Percentiles rank a stretch among this genome's conserved stretches.
These are phyloP conservation scores for Plectrocnemia conspersa DNA, from an alignment of 1,140 invertebrate genomes.

Conservation along the genomic window DNA sequence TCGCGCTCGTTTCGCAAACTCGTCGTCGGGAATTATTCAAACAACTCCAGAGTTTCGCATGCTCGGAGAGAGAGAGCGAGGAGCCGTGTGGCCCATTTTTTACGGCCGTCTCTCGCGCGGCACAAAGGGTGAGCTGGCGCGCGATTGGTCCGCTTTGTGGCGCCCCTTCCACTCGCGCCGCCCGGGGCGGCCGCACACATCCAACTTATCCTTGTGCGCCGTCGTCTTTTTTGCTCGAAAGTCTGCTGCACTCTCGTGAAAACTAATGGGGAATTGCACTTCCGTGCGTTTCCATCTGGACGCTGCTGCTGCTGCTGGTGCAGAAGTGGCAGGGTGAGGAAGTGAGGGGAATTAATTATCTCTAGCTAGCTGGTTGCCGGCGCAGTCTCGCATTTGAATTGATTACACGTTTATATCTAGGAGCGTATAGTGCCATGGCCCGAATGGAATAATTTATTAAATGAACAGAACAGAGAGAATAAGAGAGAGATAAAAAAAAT, in stretches of 20 bases:
- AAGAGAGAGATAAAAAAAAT: no score
- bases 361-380: background rate
- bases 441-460: no score
- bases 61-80: background rate
- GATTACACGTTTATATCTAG: background rate
- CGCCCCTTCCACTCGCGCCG: background rate
- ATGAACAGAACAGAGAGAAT: no score
- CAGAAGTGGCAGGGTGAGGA: no score
- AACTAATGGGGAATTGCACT: constrained; percentile 18
- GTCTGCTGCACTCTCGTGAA: constrained; percentile 9
- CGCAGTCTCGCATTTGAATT: background rate
- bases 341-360: constrained; percentile 22
- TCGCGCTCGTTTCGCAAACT: constrained; percentile 14
- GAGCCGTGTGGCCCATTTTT: constrained; percentile 2
- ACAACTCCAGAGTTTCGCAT: constrained; percentile 11
- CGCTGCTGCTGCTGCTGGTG: no score
- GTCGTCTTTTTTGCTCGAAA: background rate
- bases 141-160: constrained; percentile 6
- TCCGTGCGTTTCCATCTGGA: constrained; percentile 13
- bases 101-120: constrained; percentile 5
- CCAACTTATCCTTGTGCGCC: constrained; percentile 1
- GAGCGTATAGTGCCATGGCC: background rate
- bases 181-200: background rate
- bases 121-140: background rate
- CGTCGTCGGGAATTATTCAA: constrained; percentile 16